A percentile compares a stretch with the other conserved stretches of the same genome.
Conservation (phyloP, 2,113 vertebrate species). For the Urocitellus parryii region DNA sequence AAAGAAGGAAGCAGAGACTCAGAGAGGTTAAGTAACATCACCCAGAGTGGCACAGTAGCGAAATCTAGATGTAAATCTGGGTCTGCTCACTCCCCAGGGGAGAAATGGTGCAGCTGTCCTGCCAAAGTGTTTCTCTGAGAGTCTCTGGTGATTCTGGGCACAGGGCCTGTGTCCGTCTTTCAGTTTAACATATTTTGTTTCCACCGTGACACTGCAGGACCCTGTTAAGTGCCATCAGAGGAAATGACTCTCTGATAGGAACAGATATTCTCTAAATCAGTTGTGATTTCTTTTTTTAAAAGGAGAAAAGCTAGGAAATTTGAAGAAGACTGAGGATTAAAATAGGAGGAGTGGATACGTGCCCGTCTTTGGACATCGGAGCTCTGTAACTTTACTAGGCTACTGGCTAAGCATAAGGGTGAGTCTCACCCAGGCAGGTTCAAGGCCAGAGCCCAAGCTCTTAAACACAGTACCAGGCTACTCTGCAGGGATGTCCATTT, state of each 20-base stretch:
- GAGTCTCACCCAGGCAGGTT: neutral
- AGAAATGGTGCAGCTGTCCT: neutral
- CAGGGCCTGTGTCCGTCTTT: neutral
- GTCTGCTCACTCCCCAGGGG: neutral
- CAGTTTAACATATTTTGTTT: neutral
- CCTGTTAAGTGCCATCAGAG: neutral
- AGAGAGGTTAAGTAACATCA: neutral
- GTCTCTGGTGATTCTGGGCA: neutral
- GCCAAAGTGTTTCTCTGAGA: neutral
- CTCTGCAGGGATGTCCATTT: neutral
- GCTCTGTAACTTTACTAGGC: neutral
- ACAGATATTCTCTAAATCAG: slow-evolving; percentile 11
- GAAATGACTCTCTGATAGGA: neutral
- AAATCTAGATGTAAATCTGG: neutral
- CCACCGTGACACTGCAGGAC: neutral
- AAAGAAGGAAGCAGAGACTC: neutral
- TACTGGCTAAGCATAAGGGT: neutral
- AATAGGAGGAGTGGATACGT: neutral
- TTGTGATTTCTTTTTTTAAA: neutral
- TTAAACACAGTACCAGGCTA: neutral
- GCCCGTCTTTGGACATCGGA: neutral
- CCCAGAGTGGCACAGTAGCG: neutral
- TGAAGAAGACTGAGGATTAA: neutral
- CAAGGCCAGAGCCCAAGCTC: neutral
- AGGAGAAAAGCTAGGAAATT: neutral